A percentile compares a stretch with the other conserved stretches of the same genome.
These are phyloP conservation scores for Apogon hyalosoma DNA, from an alignment of 2,797 vertebrate species.

Conservation along the genomic window DNA sequence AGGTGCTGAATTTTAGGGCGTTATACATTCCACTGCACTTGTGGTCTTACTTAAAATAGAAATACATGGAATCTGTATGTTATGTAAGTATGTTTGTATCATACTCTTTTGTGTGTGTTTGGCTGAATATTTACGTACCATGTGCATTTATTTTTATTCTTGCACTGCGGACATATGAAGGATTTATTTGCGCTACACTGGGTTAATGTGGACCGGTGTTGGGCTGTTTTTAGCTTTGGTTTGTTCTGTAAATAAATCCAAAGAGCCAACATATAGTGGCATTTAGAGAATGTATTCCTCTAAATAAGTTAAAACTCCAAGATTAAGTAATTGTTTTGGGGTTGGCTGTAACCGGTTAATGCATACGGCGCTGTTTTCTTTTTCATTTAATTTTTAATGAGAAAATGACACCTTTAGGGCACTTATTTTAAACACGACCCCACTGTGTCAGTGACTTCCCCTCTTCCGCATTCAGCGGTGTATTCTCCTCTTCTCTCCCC, in stretches of 20 bases:
- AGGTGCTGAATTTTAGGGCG: constrained; percentile 45
- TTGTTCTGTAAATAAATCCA: background rate
- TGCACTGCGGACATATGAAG: background rate
- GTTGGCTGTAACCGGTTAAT: background rate
- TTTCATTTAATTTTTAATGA: background rate
- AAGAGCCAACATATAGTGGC: constrained; percentile 7
- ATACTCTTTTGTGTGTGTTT: background rate
- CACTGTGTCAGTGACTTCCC: background rate
- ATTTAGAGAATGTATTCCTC: background rate
- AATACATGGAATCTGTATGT: background rate
- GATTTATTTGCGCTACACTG: background rate
- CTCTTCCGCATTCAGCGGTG: constrained; percentile 58
- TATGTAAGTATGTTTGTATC: constrained; percentile 1
- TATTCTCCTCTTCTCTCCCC: constrained; percentile 54
- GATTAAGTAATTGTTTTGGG: background rate
- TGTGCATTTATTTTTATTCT: constrained; percentile 3
- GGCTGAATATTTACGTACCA: background rate
- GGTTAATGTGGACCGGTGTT: background rate
- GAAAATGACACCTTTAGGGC: background rate
- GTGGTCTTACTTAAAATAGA: constrained; percentile 34
- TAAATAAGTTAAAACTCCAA: background rate
- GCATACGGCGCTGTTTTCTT: background rate
- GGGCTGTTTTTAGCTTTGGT: constrained; percentile 9
- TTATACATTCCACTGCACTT: constrained; percentile 30
- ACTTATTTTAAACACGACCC: background rate